Base-by-base conservation (phyloP, 2,888 invertebrate species). In the Parochlus steinenii region DNA sequence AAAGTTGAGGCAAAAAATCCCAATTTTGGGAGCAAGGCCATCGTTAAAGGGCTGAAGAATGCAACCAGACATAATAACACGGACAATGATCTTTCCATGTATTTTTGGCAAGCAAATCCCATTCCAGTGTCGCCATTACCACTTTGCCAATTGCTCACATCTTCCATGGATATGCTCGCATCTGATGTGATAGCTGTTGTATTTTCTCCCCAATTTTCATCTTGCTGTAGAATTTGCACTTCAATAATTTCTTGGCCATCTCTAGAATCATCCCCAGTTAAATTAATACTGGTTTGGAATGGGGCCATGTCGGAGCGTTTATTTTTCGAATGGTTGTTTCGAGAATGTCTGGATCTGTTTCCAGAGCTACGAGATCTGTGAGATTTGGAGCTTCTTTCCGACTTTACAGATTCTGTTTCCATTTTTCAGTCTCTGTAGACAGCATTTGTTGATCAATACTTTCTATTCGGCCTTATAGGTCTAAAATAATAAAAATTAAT, bases 151-250 rank as follows among this genome's bases (percentile, higher is more conserved):
- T 79, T 78, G 47, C 78, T 79, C 4, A 85, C 74, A 55, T 90
- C 90, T 54, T 92, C 90, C 55, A 87, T 79, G 0, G 90, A 92
- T 46, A 86, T 83, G 4, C 89, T 93, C 47, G 89, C 87, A 53
- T 93, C 95, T 0, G 89, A 92, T 2, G 93, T 93, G 50, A 92
- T 92, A 7, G 92, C 93, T 0, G 95, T 95, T 1, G 95, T 95
- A 1, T 93, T 93, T 49, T 89, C 93, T n/a, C 89, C 92, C 95
- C 95, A 95, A 56, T 92, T 92, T 51, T 95, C 95, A 61, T 95
- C 95, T 62, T 92, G 82, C 0, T 90, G 90, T 39, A 93, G 61
- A 44, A 93, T 92, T 63, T 93, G 92, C 23, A 93, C 92, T 63
- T 93, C 92, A 31, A 93, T 90, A 8, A 89, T 81, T 60, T 90